Percentiles rank a stretch among this genome's conserved stretches.
These are phyloP conservation scores for Anorthoa munda DNA, from an alignment of 2,888 invertebrate genomes.

Conservation along the genomic window DNA sequence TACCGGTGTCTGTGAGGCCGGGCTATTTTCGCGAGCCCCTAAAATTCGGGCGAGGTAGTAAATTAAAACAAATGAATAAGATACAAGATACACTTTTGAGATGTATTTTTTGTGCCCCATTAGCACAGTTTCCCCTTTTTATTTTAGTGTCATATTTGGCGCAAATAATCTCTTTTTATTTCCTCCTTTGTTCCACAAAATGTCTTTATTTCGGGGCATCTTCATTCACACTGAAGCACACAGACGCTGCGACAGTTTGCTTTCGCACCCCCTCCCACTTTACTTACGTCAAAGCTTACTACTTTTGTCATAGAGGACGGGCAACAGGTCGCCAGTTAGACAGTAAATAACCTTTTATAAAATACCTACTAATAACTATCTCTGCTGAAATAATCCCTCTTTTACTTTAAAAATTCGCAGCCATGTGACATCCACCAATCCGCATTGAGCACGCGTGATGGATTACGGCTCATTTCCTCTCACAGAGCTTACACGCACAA, in stretches of 20 bases:
- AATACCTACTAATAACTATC: neutral
- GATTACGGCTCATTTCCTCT: no score
- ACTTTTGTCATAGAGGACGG: neutral
- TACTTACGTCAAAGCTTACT: slow-evolving; percentile 46
- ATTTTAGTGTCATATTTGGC: neutral
- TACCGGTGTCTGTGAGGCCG: neutral
- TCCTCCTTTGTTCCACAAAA: slow-evolving; percentile 4
- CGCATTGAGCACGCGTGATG: no score
- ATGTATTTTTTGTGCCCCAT: neutral
- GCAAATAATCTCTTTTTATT: neutral
- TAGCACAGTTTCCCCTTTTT: neutral
- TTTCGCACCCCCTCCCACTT: neutral
- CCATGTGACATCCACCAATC: no score
- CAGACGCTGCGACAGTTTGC: slow-evolving; percentile 34
- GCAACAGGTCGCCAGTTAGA: slow-evolving; percentile 47
- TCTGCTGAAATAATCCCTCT: neutral
- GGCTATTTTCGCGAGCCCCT: neutral
- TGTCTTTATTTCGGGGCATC: slow-evolving; percentile 13
- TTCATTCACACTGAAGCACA: slow-evolving; percentile 7
- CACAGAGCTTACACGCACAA: no score
- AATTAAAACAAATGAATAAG: neutral
- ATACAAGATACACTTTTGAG: neutral
- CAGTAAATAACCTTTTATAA: neutral
- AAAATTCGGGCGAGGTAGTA: neutral
- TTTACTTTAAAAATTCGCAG: no score